Evolutionary conservation across 2,888 invertebrate species (phyloP), one percentile per base, ranked within the genome.

Genomic region (Plutella xylostella): DNA sequence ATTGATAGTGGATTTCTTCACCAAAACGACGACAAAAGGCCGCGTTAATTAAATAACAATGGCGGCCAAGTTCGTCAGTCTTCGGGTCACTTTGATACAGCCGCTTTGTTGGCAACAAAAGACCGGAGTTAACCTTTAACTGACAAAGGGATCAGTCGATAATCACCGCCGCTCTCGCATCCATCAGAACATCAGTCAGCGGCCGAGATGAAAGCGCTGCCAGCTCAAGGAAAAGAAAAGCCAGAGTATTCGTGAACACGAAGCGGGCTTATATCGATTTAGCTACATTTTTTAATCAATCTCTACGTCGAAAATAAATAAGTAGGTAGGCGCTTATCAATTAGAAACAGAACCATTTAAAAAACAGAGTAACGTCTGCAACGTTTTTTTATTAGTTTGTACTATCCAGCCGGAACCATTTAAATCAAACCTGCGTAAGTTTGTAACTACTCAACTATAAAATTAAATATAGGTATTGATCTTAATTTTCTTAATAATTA

Each of bases 111-210:
- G 57, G 30, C 14, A 19, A 41, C 41, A 41, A 41, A 41, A 31
- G 30, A 14, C 60, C 55, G 55, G 62, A 60, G 55, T 63, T 65
- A 69, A 65, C 68, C 67, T 71, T 65, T 58, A 49, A 63, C 69
- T 65, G 55, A 75, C 76, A 74, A 73, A 69, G 65, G 65, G 65
- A 64, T 68, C 64, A 64, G 64, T 54, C 65, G 68, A 72, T 76
- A 72, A 75, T 78, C 72, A 67, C 68, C 73, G 30, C 17, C 12
- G 9, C 18, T 6, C 68, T 58, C 61, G 59, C 67, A 75, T 72
- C 73, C 74, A 64, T 71, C 71, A 65, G 70, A 68, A 72, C 78
- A 79, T 79, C 78, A 77, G 68, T 80, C 79, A 79, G 69, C 54
- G 58, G 52, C 39, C 35, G 60, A 70, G 69, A 77, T 75, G 74